A percentile compares a stretch with the other conserved stretches of the same genome.
These are phyloP conservation scores for Gymnorhina tibicen DNA, from an alignment of 2,113 vertebrate species.

Conservation along the genomic window DNA sequence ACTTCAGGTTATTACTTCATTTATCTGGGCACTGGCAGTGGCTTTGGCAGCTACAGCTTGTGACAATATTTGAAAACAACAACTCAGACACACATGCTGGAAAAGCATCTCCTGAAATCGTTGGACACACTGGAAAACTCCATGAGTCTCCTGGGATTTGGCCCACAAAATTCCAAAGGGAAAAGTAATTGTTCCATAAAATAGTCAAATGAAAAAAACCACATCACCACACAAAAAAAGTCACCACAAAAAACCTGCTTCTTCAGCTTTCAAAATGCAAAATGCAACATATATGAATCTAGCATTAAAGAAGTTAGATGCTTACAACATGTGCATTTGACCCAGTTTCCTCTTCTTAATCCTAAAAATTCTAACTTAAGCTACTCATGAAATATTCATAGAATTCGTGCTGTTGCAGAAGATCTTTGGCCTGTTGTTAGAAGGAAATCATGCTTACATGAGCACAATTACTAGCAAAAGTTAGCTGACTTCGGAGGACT, in stretches of 20 bases:
- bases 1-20: not conserved
- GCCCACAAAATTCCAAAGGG: not conserved
- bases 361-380: slow-evolving; percentile 52
- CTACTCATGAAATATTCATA: slow-evolving; percentile 62
- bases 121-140: not conserved
- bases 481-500: not conserved
- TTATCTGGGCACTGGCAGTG: not conserved
- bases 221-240: not conserved
- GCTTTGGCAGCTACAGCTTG: not conserved
- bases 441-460: slow-evolving; percentile 35
- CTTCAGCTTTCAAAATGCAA: slow-evolving; percentile 21
- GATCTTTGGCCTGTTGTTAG: slow-evolving; percentile 31
- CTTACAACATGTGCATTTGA: slow-evolving; percentile 21
- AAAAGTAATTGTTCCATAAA: not conserved
- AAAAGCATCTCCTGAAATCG: not conserved
- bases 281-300: not conserved
- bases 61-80: not conserved
- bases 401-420: slow-evolving; percentile 40
- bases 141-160: not conserved
- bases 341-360: slow-evolving; percentile 61
- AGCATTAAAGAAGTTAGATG: slow-evolving; percentile 24
- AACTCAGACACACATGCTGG: not conserved
- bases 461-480: not conserved
- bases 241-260: not conserved
- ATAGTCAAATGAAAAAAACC: not conserved